Conservation (phyloP, 2,113 vertebrate genomes). For the Uropsilus gracilis region DNA sequence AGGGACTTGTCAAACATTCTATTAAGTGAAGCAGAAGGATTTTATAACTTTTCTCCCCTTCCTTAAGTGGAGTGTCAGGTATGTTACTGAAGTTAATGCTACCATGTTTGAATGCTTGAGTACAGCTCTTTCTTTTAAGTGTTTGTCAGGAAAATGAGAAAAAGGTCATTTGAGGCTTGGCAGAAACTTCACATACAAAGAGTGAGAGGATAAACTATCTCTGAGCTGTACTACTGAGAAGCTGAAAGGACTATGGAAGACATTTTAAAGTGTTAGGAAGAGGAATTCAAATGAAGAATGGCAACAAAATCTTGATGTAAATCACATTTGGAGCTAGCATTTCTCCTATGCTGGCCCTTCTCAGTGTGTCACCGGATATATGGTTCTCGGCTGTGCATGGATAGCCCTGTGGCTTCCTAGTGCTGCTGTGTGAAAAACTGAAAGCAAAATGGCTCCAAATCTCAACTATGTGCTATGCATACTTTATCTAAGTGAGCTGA, state of each 20-base stretch:
- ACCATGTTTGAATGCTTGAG: slow-evolving; percentile 38
- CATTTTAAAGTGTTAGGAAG: slow-evolving; percentile 6
- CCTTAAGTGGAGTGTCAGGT: slow-evolving; percentile 62
- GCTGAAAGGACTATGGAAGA: neutral
- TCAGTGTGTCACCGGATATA: neutral
- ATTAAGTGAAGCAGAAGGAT: slow-evolving; percentile 53
- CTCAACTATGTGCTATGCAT: neutral
- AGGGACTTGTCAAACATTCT: slow-evolving; percentile 56
- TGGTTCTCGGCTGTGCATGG: neutral
- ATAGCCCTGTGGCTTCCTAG: neutral
- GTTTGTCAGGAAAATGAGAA: neutral
- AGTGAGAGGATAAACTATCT: neutral
- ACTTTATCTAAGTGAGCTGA: neutral
- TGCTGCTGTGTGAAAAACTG: neutral
- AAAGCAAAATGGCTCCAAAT: neutral
- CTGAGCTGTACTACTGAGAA: neutral
- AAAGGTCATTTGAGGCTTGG: slow-evolving; percentile 32
- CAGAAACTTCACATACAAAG: slow-evolving; percentile 6
- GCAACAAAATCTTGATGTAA: neutral
- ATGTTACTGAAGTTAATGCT: slow-evolving; percentile 50
- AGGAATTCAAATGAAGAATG: neutral
- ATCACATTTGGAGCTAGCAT: neutral
- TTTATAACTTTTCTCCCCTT: slow-evolving; percentile 48
- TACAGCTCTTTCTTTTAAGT: slow-evolving; percentile 42
- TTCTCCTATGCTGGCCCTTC: neutral